Percentiles rank a stretch among this genome's conserved stretches.
Evolutionary conservation across 1,140 invertebrate genomes (phyloP).

Genomic region (Ladona fulva): DNA sequence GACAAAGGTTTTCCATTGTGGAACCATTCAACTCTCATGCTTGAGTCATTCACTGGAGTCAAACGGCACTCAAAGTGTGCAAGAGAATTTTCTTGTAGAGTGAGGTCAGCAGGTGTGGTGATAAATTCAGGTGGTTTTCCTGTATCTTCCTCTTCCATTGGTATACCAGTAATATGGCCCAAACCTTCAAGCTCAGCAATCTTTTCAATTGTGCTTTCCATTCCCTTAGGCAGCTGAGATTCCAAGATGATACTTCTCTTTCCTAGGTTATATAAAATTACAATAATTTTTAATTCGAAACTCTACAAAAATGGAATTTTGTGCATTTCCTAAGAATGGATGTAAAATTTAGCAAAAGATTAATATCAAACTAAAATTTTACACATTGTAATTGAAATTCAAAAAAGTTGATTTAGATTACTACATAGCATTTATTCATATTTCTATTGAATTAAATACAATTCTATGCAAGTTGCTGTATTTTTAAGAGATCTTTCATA

Average conservation of each 20-base stretch:
- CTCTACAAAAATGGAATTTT: too few relatives aligned
- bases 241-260: slow-evolving; percentile 87
- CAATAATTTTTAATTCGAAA: neutral
- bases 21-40: slow-evolving; percentile 92
- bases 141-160: slow-evolving; percentile 65
- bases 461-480: too few relatives aligned
- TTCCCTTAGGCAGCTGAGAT: slow-evolving; percentile 82
- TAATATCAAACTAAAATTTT: too few relatives aligned
- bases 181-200: slow-evolving; percentile 88
- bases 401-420: too few relatives aligned
- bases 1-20: slow-evolving; percentile 86
- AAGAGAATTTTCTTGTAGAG: slow-evolving; percentile 76
- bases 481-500: too few relatives aligned
- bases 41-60: slow-evolving; percentile 82
- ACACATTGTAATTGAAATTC: too few relatives aligned
- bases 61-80: slow-evolving; percentile 89
- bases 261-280: slow-evolving; percentile 28
- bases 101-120: slow-evolving; percentile 74
- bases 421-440: too few relatives aligned
- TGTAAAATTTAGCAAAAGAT: too few relatives aligned
- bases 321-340: too few relatives aligned
- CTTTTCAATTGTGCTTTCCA: slow-evolving; percentile 87
- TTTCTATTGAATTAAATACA: too few relatives aligned
- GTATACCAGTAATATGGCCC: slow-evolving; percentile 49
- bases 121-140: slow-evolving; percentile 89